These are phyloP conservation scores for Lates japonicus DNA, from an alignment of 2,797 vertebrate genomes.

Conservation along the genomic window DNA sequence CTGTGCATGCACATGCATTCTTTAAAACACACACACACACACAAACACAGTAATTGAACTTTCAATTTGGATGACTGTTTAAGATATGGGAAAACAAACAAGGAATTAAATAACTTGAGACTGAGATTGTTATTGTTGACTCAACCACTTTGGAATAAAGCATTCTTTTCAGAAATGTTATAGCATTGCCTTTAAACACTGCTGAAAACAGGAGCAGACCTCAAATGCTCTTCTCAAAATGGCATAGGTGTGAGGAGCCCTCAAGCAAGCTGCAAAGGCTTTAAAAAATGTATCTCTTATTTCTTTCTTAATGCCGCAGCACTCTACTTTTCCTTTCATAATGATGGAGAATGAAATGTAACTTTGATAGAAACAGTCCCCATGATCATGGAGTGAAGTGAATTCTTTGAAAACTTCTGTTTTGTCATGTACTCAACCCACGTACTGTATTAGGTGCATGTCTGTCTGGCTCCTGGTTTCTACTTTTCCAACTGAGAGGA, in stretches of 20 bases:
- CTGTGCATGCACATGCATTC: constrained; percentile 19
- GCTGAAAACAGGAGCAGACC: not conserved
- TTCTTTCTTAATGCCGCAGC: constrained; percentile 23
- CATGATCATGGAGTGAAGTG: not conserved
- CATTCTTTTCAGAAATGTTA: not conserved
- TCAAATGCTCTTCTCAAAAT: constrained; percentile 21
- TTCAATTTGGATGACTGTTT: constrained; percentile 35
- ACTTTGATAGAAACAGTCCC: constrained; percentile 37
- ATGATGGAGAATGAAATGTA: constrained; percentile 39
- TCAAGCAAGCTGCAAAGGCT: constrained; percentile 24
- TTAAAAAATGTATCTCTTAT: constrained; percentile 24
- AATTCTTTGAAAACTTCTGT: constrained; percentile 14
- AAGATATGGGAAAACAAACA: constrained; percentile 41
- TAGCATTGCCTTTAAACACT: not conserved
- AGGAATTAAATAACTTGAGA: not conserved
- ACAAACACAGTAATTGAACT: constrained; percentile 45
- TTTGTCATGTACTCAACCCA: constrained; percentile 8
- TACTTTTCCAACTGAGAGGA: constrained; percentile 48
- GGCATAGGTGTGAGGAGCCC: constrained; percentile 38
- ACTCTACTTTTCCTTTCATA: constrained; percentile 18
- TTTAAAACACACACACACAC: constrained; percentile 6
- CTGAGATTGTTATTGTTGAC: not conserved
- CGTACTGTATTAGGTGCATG: not conserved
- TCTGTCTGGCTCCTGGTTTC: constrained; percentile 30
- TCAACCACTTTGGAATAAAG: constrained; percentile 18